Evolutionary conservation across 2,888 invertebrate genomes (phyloP).

Genomic region (Abscondita cerata): DNA sequence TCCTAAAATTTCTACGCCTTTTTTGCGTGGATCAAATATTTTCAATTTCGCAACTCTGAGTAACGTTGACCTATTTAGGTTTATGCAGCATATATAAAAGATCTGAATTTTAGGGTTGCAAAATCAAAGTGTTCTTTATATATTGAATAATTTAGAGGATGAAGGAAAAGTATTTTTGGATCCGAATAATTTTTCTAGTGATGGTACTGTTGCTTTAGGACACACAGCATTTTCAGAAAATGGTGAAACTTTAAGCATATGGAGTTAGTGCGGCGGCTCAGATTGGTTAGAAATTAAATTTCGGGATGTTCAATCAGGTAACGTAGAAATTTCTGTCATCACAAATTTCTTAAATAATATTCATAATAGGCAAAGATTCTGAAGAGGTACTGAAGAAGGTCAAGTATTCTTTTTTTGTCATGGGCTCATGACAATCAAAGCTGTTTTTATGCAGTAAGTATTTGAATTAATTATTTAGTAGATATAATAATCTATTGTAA

Average conservation of each 20-base stretch:
- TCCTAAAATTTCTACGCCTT: conserved; percentile 92
- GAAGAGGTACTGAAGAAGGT: conserved; percentile 90
- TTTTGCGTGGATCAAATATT: conserved; percentile 84
- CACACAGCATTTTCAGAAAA: conserved; percentile 86
- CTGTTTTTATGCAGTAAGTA: conserved; percentile 87
- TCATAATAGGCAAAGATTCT: conserved; percentile 75
- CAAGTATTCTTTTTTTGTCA: conserved; percentile 87
- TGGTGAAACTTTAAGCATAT: conserved; percentile 88
- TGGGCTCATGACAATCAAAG: conserved; percentile 97
- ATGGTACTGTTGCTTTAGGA: conserved; percentile 86
- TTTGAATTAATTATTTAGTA: too few relatives aligned
- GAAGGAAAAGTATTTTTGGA: conserved; percentile 91
- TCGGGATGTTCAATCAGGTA: conserved; percentile 76
- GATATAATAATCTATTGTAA: too few relatives aligned
- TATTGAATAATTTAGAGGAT: conserved; percentile 76
- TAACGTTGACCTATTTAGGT: conserved; percentile 26
- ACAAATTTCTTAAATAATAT: too few relatives aligned
- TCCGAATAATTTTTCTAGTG: conserved; percentile 89
- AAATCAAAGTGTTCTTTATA: conserved; percentile 95
- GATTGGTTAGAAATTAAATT: conserved; percentile 95
- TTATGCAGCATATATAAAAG: background rate
- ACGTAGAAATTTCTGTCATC: background rate
- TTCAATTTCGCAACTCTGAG: conserved; percentile 87
- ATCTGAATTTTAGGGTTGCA: conserved; percentile 73
- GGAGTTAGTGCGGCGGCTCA: conserved; percentile 92